A percentile compares a stretch with the other conserved stretches of the same genome.
Evolutionary conservation across 2,113 vertebrate species (phyloP).

Genomic region (Callionymus lyra): DNA sequence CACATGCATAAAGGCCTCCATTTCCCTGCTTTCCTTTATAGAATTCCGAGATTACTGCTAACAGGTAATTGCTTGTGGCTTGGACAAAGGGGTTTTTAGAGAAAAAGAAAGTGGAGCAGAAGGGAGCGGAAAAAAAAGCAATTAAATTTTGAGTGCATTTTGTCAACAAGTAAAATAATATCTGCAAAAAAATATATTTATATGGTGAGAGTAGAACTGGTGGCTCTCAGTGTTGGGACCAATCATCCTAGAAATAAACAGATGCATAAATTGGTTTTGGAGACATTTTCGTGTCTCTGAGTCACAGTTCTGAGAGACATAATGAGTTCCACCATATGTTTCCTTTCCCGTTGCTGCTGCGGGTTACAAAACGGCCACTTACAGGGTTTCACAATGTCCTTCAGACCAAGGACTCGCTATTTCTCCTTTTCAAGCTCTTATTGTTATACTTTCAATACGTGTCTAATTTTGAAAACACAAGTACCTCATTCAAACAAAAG

Average conservation of each 20-base stretch:
- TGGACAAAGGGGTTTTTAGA: slow-evolving; percentile 33
- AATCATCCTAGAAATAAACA: too few relatives aligned
- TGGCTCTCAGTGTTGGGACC: slow-evolving; percentile 26
- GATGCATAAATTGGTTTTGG: slow-evolving; percentile 8
- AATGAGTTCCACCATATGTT: slow-evolving; percentile 20
- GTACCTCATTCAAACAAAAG: too few relatives aligned
- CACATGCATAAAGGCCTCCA: slow-evolving; percentile 49
- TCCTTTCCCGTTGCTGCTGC: slow-evolving; percentile 40
- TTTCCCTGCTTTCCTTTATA: slow-evolving; percentile 28
- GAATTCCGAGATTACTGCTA: slow-evolving; percentile 26
- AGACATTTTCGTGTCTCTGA: slow-evolving; percentile 10
- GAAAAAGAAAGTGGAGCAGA: background rate
- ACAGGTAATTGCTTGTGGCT: slow-evolving; percentile 51
- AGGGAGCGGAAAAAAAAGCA: slow-evolving; percentile 3
- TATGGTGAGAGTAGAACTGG: slow-evolving; percentile 17
- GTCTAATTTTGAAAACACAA: too few relatives aligned
- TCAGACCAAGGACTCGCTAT: slow-evolving; percentile 4
- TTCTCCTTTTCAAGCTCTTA: slow-evolving; percentile 28
- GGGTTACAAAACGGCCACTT: slow-evolving; percentile 37
- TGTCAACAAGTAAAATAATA: slow-evolving; percentile 38
- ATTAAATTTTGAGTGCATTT: slow-evolving; percentile 39
- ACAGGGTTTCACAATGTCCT: slow-evolving; percentile 55
- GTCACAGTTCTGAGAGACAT: slow-evolving; percentile 6
- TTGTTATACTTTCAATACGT: slow-evolving; percentile 7
- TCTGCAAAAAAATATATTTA: slow-evolving; percentile 4